phyloP scores from a whole-genome alignment of 2,113 vertebrate genomes.

The Gavia stellata region DNA sequence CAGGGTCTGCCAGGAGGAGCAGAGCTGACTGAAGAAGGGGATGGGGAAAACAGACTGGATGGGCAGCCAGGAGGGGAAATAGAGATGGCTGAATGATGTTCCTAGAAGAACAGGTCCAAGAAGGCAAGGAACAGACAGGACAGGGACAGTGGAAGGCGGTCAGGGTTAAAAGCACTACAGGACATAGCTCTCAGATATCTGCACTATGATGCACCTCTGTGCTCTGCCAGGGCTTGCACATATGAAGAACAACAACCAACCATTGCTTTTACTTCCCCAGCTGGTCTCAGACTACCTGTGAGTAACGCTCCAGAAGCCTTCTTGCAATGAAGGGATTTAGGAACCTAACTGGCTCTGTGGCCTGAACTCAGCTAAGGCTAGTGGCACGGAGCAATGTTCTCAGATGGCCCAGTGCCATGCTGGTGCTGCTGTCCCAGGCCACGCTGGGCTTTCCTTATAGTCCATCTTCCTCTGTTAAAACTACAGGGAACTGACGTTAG shows the following conservation, averaged over 20 bases:
- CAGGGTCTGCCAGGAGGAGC: not conserved
- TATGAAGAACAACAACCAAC: not conserved
- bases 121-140: not conserved
- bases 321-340: not conserved
- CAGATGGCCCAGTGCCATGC: not conserved
- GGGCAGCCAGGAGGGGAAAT: not conserved
- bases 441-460: accelerated
- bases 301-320: not conserved
- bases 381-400: not conserved
- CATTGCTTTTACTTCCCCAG: not conserved
- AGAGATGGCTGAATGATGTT: not conserved
- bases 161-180: not conserved
- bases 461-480: not conserved
- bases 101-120: not conserved
- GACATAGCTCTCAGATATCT: not conserved
- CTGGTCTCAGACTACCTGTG: not conserved
- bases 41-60: not conserved
- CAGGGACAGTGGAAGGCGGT: not conserved
- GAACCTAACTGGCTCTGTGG: not conserved
- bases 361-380: not conserved
- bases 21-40: not conserved
- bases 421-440: not conserved
- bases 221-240: not conserved
- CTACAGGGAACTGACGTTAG: not conserved
- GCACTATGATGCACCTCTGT: accelerated